These are phyloP conservation scores for Heterodera schachtii DNA, from an alignment of 1,140 invertebrate species.

Conservation along the genomic window DNA sequence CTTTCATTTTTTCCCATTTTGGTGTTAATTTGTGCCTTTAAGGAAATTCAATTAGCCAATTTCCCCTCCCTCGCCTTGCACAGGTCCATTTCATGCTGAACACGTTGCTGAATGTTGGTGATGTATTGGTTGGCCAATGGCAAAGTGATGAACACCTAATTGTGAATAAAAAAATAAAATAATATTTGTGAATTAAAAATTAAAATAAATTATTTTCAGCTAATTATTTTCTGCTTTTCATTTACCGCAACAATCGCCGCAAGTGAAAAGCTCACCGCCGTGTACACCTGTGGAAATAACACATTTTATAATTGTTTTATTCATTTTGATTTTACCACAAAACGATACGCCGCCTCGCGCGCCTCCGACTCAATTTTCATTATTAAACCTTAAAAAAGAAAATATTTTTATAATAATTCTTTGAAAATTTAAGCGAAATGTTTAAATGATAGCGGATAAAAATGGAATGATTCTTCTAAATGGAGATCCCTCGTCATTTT, in stretches of 20 bases:
- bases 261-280: slow-evolving; percentile 61
- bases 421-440: too few relatives aligned
- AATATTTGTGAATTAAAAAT: not conserved
- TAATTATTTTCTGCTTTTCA: not conserved
- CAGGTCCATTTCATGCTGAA: slow-evolving; percentile 65
- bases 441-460: too few relatives aligned
- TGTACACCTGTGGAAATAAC: slow-evolving; percentile 29
- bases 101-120: slow-evolving; percentile 60
- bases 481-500: too few relatives aligned
- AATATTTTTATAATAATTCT: not conserved
- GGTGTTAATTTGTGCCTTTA: not conserved
- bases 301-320: not conserved
- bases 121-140: slow-evolving; percentile 66
- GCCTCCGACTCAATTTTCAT: slow-evolving; percentile 26
- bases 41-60: not conserved
- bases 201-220: not conserved
- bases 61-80: slow-evolving; percentile 55
- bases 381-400: not conserved
- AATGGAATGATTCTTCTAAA: too few relatives aligned
- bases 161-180: not conserved
- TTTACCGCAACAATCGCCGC: slow-evolving; percentile 56
- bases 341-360: slow-evolving; percentile 57
- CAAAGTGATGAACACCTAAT: slow-evolving; percentile 57
- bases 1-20: too few relatives aligned
- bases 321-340: slow-evolving; percentile 42